phyloP scores from a whole-genome alignment of 2,113 vertebrate species.

The Excalfactoria chinensis region DNA sequence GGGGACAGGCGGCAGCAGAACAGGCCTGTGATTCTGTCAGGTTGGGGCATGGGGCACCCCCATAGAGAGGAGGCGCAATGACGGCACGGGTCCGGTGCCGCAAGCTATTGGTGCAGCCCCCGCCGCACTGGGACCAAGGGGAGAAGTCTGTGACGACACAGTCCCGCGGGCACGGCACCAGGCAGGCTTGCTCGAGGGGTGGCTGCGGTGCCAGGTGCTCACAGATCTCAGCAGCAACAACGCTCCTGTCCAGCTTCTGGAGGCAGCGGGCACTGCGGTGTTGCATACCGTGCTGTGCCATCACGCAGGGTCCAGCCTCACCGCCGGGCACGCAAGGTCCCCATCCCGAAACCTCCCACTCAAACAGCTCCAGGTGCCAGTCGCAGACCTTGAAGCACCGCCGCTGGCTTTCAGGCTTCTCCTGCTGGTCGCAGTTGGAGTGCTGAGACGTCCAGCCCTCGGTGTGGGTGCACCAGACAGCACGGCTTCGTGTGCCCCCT shows the following conservation, averaged over 20 bases:
- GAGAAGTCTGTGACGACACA: constrained; percentile 92
- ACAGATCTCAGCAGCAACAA: constrained; percentile 85
- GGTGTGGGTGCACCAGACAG: constrained; percentile 91
- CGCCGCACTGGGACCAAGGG: constrained; percentile 86
- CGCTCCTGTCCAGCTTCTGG: constrained; percentile 86
- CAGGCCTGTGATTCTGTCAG: constrained; percentile 89
- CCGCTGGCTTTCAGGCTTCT: constrained; percentile 86
- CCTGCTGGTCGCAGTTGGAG: constrained; percentile 84
- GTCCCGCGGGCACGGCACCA: constrained; percentile 93
- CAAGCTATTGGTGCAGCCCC: constrained; percentile 78
- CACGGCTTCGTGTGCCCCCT: constrained; percentile 86
- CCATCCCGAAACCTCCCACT: constrained; percentile 93
- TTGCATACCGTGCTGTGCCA: constrained; percentile 93
- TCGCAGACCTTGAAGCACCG: constrained; percentile 94
- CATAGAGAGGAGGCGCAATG: constrained; percentile 88
- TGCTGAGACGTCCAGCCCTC: constrained; percentile 93
- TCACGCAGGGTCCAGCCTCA: constrained; percentile 83
- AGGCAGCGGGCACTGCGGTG: constrained; percentile 84
- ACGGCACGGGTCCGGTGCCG: constrained; percentile 86
- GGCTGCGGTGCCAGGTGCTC: constrained; percentile 89
- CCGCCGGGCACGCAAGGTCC: constrained; percentile 80
- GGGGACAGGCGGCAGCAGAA: constrained; percentile 73
- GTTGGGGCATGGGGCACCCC: constrained; percentile 87
- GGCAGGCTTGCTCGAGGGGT: constrained; percentile 88
- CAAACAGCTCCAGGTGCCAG: constrained; percentile 93